Conservation (phyloP, 2,113 vertebrate species). For the Podarcis muralis region DNA sequence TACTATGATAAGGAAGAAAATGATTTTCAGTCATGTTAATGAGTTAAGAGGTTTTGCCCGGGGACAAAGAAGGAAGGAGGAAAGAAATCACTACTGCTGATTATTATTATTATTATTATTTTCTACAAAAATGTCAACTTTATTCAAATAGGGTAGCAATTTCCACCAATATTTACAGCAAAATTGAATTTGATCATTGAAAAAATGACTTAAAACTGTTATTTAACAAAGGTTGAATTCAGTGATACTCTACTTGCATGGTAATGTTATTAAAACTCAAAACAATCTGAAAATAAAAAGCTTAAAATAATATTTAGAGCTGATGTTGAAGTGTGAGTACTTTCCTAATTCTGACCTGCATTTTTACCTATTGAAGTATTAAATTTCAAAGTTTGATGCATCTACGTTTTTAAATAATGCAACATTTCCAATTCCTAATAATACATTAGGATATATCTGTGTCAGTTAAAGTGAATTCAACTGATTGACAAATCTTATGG, state of each 20-base stretch:
- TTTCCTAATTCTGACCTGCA: background rate
- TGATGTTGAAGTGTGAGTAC: background rate
- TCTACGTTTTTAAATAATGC: too few species aligned
- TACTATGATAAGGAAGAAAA: conserved; percentile 68
- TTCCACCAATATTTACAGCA: background rate
- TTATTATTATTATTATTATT: background rate
- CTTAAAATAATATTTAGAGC: background rate
- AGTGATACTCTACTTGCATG: too few species aligned
- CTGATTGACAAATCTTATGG: background rate
- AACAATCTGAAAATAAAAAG: background rate
- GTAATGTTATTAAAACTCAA: background rate
- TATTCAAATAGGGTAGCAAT: background rate
- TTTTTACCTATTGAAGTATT: background rate
- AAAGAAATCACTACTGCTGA: too few species aligned
- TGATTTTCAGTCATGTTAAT: background rate
- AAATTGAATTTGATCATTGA: background rate
- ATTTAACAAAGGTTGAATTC: background rate
- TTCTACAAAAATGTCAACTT: background rate
- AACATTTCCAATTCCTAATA: background rate
- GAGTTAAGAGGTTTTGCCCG: background rate
- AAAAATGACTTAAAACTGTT: background rate
- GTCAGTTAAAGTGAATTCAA: background rate
- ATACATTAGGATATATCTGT: background rate
- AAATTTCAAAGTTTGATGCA: background rate
- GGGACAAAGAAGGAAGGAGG: too few species aligned